Evolutionary conservation across 2,888 invertebrate species (phyloP), one percentile per base, ranked within the genome.

Genomic region (Eremobia ochroleuca): DNA sequence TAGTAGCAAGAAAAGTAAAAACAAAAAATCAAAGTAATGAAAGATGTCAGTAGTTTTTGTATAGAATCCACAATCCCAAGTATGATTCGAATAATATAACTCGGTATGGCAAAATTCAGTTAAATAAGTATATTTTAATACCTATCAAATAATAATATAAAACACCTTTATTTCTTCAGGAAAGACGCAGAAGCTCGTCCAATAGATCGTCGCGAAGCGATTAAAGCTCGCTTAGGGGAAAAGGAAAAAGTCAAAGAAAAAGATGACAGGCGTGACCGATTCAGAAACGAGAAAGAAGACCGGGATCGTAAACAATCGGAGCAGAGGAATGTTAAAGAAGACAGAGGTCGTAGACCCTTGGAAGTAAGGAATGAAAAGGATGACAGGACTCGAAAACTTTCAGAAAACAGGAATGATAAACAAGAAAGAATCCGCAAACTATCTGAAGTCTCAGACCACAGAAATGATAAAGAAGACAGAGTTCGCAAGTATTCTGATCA

Each of bases 121-220:
- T 55, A 25, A 11, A 40, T 40, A 40, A 40, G 55, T 13, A 55
- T 15, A 28, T 58, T 58, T 58, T 5, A 58, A 15, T 58, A 28
- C 28, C 1, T 58, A 28, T 2, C 15, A 15, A 58, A 58, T 0
- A 28, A 28, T 28, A 6, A 65, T n/a, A n/a, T 21, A 31, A 40
- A 25, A 1, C 6, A 40, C 61, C 69, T 66, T 67, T 40, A 40
- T 46, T 31, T 58, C 31, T 40, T 65, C 85, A 95, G 94, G 67
- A 93, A 92, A 87, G 93, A 94, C 37, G 61, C 37, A 67, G 83
- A 85, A 2, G 87, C 90, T 6, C 90, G 90, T 25, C 79, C 86
- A 37, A 21, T 8, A 4, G 92, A 91, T 34, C 90, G 91, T 4
- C 91, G 92, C 9, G 92, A 93, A 15, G 90, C 87, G 70, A 84